These are phyloP conservation scores for Luidia sarsii DNA, from an alignment of 53 echinoderm and acorn worm species.

Conservation along the genomic window DNA sequence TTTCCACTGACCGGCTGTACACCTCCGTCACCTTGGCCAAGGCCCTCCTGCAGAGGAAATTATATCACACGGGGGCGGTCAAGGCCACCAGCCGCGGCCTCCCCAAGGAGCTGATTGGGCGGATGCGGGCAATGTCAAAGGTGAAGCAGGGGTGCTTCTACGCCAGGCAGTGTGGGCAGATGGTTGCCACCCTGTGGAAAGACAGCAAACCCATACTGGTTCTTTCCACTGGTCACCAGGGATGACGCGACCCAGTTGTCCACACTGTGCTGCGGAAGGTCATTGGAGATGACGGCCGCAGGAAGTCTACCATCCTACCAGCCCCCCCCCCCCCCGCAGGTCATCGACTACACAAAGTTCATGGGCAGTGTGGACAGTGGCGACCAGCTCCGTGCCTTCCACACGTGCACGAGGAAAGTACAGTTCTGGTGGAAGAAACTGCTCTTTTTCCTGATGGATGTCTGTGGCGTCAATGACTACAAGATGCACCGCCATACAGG, in stretches of 20 bases:
- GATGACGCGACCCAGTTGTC: too few relatives aligned
- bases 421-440: not conserved
- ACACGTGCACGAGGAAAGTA: not conserved
- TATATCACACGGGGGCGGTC: not conserved
- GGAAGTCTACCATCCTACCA: not conserved
- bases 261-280: not conserved
- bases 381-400: too few relatives aligned
- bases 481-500: not conserved
- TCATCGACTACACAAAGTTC: not conserved
- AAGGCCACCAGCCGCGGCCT: not conserved
- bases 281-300: not conserved
- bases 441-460: conserved; percentile 1
- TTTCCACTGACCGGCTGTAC: not conserved
- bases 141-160: conserved; percentile 1
- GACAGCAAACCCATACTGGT: conserved; percentile 6
- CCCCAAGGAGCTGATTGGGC: not conserved
- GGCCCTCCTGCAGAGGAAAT: not conserved
- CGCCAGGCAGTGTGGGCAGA: not conserved
- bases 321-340: not conserved
- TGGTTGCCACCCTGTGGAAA: too few relatives aligned
- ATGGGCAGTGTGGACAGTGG: too few relatives aligned
- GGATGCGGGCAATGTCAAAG: not conserved
- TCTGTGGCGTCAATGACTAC: conserved; percentile 17
- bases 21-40: not conserved
- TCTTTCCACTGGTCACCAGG: conserved; percentile 3